Base-by-base conservation (phyloP, 2,888 invertebrate species). In the Marasmarcha lunaedactyla region DNA sequence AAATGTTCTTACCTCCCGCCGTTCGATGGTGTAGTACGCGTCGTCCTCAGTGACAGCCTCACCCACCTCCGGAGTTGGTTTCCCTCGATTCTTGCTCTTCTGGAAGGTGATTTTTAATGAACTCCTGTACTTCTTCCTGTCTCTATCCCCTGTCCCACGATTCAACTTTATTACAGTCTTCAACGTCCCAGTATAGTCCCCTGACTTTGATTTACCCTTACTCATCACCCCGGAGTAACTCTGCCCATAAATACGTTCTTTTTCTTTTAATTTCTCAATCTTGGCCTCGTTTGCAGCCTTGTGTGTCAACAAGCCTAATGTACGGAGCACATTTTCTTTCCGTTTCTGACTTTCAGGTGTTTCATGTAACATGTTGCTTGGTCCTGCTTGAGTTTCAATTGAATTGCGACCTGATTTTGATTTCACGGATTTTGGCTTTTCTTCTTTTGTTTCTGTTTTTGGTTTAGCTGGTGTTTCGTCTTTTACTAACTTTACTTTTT, bases 161-260 rank as follows among this genome's bases (percentile, higher is more conserved):
- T 88, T 89, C 47, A 93, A 71, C 71, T 93, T 92, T 53, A 94
- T 94, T 53, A 94, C 90, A 51, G 93, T 93, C 63, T 93, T 94
- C 47, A 94, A 64, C 0, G 93, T 93, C 30, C 94, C 94, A 1
- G 92, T 92, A 56, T 90, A 92, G 51, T 86, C 87, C 12, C 78
- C 73, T 2, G 72, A 57, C 15, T 70, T 68, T 0, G 68, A 48
- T 41, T 73, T 69, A 27, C 51, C 60, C 41, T 71, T 71, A 44
- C 65, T 58, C 48, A 67, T 57, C 35, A 61, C 52, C 1, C 59
- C 59, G 37, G 57, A 57, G 47, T 68, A 68, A 36, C 2, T 30
- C 12, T 49, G 39, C 2, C 55, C 57, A 27, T 57, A 61, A 27
- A 81, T 71, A 1, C 79, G 59, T 36, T 79, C 71, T 40, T 79